phyloP scores from a whole-genome alignment of 2,113 vertebrate genomes.

The Xyliphius kryptos region DNA sequence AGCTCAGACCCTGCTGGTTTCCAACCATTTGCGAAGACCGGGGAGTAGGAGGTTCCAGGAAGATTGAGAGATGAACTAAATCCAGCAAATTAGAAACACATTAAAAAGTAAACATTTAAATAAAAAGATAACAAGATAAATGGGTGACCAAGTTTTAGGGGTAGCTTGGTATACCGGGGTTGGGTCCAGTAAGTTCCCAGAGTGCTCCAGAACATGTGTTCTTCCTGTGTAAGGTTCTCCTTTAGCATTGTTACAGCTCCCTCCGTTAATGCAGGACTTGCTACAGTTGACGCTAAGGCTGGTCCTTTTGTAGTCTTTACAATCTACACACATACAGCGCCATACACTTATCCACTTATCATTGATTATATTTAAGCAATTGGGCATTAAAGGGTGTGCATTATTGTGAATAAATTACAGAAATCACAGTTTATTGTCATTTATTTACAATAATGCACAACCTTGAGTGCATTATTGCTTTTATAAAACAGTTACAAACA shows the following conservation, averaged over 20 bases:
- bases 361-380: too few species aligned
- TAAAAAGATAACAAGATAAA: too few species aligned
- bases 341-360: too few species aligned
- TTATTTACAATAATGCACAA: too few species aligned
- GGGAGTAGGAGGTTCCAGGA: constrained; percentile 63
- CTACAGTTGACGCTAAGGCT: constrained; percentile 60
- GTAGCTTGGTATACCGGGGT: constrained; percentile 50
- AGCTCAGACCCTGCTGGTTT: constrained; percentile 63
- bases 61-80: constrained; percentile 66
- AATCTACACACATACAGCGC: constrained; percentile 58
- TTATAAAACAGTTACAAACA: too few species aligned
- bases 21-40: constrained; percentile 74
- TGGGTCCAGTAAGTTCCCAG: constrained; percentile 77
- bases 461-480: too few species aligned
- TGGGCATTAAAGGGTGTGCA: too few species aligned
- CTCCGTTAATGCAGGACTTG: constrained; percentile 68
- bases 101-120: too few species aligned
- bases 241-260: constrained; percentile 70
- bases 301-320: constrained; percentile 74
- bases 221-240: constrained; percentile 59
- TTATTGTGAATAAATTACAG: too few species aligned
- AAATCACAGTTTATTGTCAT: too few species aligned
- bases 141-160: too few species aligned
- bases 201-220: constrained; percentile 70
- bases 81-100: too few species aligned